Evolutionary conservation across 2,113 vertebrate species (phyloP).

Genomic region (Fulica atra): DNA sequence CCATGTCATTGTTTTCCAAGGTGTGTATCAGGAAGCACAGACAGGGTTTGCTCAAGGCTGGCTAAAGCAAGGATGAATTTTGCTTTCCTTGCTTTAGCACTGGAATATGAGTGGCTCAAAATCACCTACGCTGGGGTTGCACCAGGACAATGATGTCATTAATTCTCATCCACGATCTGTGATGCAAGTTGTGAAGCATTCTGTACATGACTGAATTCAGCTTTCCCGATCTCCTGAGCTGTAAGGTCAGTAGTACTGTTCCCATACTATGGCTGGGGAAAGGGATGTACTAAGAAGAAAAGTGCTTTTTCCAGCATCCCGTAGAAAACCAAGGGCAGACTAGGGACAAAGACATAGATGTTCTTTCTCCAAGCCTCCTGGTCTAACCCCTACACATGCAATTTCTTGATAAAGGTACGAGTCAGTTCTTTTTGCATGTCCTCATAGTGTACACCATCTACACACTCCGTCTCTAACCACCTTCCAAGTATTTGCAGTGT

Average conservation of each 20-base stretch:
- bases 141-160: background rate
- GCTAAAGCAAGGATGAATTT: background rate
- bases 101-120: background rate
- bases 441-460: background rate
- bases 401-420: background rate
- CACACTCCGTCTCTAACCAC: background rate
- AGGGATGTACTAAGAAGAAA: background rate
- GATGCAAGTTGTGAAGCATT: background rate
- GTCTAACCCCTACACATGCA: background rate
- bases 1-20: background rate
- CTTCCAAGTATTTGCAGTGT: background rate
- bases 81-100: background rate
- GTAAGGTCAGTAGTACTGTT: background rate
- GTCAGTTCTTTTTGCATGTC: background rate
- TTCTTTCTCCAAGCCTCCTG: background rate
- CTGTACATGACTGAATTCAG: background rate
- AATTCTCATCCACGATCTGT: background rate
- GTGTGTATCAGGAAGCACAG: background rate
- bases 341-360: background rate
- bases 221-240: background rate
- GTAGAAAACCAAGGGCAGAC: background rate
- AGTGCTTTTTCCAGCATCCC: background rate
- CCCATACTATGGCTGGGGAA: background rate
- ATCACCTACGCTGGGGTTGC: background rate
- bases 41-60: background rate